Evolutionary conservation across 2,888 invertebrate genomes (phyloP), one percentile per base, ranked within the genome.

Genomic region (Pyrrhosoma nymphula): DNA sequence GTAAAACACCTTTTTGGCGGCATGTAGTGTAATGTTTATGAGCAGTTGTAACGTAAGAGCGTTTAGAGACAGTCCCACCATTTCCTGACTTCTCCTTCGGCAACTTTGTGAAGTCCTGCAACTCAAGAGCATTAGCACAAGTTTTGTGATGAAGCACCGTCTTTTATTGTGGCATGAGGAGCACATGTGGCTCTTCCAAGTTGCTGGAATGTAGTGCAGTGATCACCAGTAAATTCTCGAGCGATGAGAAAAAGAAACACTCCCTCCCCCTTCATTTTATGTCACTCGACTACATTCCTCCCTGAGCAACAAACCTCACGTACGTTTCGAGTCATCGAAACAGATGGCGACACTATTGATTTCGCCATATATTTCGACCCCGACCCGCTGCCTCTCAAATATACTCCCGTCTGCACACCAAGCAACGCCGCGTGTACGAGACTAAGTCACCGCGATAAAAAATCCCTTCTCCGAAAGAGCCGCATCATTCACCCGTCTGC

Each of bases 291-390:
- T 82, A 12, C 82, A 14, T 82, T 35, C 82, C 82, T 82, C 26
- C 69, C 14, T 35, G 18, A 82, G 30, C 35, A 30, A 18, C 30
- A 82, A 82, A 82, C 82, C 82, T 82, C 82, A 82, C 82, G 82
- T 82, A 30, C 82, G 30, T 35, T 82, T 35, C 30, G 82, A 82
- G 35, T 82, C 82, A 82, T 35, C 82, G 82, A 23, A 82, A 82
- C 82, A 82, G 82, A 30, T 82, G 82, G 82, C 35, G 82, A 82
- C 82, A 35, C 82, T 82, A 82, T 82, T 82, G 82, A 82, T 82
- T 82, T 82, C 82, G 30, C 82, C 30, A 82, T 82, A 35, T 35
- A 82, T 35, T 35, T 82, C 82, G 26, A 30, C 12, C 35, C 82
- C 4, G 16, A 16, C 82, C 82, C 35, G 26, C 82, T 26, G 0